These are phyloP conservation scores for Campopleginae sp. DNA, from an alignment of 2,888 invertebrate species.

Conservation along the genomic window DNA sequence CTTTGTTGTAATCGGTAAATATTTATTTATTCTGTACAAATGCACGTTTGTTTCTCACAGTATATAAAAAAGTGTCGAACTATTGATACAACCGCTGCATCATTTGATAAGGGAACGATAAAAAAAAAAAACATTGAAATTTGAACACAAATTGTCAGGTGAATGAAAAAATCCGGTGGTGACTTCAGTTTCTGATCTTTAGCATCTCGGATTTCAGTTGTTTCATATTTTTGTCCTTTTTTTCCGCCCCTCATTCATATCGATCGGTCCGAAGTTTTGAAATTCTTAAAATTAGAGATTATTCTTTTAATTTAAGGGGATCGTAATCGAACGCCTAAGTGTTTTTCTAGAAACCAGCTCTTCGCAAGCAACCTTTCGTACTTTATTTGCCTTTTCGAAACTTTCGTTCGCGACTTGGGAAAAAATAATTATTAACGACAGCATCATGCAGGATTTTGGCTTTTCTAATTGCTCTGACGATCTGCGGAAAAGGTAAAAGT, in stretches of 20 bases:
- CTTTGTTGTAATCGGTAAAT: constrained; percentile 8
- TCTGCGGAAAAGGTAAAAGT: background rate
- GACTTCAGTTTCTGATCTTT: no score
- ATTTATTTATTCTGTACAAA: constrained; percentile 42
- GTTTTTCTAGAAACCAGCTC: background rate
- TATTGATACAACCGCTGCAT: background rate
- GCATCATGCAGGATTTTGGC: background rate
- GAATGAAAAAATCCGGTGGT: background rate
- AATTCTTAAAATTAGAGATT: background rate
- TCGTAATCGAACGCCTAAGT: background rate
- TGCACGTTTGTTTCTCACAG: constrained; percentile 27
- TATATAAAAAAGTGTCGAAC: background rate
- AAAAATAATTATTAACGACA: background rate
- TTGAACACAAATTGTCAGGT: background rate
- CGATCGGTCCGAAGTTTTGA: background rate
- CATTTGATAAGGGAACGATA: background rate
- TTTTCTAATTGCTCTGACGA: background rate
- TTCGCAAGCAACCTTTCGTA: background rate
- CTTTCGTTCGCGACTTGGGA: background rate
- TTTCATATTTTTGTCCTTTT: background rate
- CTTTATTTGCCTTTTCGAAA: background rate
- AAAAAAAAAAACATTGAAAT: background rate
- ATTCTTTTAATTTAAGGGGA: background rate
- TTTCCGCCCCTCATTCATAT: background rate
- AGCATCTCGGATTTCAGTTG: background rate